Base-by-base conservation (phyloP, 2,888 invertebrate genomes). In the Alloscopus bannaensis region DNA sequence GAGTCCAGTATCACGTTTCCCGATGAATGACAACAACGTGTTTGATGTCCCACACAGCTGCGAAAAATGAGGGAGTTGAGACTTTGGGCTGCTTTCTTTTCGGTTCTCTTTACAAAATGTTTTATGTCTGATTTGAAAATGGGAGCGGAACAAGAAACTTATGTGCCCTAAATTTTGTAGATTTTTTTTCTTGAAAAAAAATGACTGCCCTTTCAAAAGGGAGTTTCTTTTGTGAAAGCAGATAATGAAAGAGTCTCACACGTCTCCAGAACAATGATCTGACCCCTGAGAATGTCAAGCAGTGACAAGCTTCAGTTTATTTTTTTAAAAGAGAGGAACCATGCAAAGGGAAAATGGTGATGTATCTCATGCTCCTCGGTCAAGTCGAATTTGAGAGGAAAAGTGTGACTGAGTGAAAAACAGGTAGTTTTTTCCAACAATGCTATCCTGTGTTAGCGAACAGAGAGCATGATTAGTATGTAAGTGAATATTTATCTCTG, bases 341-440 rank as follows among this genome's bases (percentile, higher is more conserved):
- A 59, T 70, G 50, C 50, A 50, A 31, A 31, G 22, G 20, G 36
- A 73, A 18, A 40, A 42, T 62, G 57, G 55, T 57, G 52, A 50
- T 42, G n/a, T n/a, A n/a, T n/a, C n/a, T n/a, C n/a, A n/a, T n/a
- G n/a, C n/a, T 26, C 65, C 55, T 64, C 57, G 57, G 65, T 55
- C 72, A 55, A 73, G 28, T 65, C n/a, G 64, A 50, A 73, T 65
- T 65, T 73, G 64, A 73, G 72, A 73, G 72, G 55, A 65, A 62
- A 73, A 73, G 65, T 73, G 64, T 73, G 72, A 29, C 72, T n/a
- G n/a, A n/a, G n/a, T n/a, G n/a, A n/a, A n/a, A 55, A 31, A 57
- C 72, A 73, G 57, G 64, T 64, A 55, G 24, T 24, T 42, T 11
- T n/a, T n/a, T n/a, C n/a, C n/a, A n/a, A n/a, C n/a, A 20, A 16